Percentiles rank a stretch among this genome's conserved stretches.
Evolutionary conservation across 2,113 vertebrate genomes (phyloP).

Genomic region (Neolamprologus devosi): DNA sequence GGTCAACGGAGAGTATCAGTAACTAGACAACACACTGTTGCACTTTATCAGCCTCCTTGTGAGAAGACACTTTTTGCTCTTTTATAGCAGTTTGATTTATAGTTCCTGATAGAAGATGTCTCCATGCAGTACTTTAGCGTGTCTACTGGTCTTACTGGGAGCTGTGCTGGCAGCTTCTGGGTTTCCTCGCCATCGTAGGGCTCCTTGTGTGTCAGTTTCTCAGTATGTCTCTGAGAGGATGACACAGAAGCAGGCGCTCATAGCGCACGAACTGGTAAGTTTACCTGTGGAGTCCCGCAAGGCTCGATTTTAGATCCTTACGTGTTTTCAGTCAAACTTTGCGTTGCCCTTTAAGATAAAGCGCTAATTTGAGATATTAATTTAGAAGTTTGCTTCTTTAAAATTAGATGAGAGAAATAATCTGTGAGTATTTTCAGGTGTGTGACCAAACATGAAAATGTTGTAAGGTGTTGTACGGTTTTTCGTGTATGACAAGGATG

Average conservation of each 20-base stretch:
- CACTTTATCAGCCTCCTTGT: not conserved
- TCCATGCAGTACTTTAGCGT: not conserved
- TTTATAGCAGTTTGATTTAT: not conserved
- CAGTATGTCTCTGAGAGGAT: not conserved
- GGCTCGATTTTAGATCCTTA: not conserved
- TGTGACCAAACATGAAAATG: not conserved
- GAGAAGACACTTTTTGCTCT: not conserved
- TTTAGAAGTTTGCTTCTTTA: not conserved
- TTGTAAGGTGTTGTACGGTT: not conserved
- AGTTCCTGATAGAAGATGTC: not conserved
- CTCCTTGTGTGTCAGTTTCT: not conserved
- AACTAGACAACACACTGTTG: not conserved
- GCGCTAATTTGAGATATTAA: not conserved
- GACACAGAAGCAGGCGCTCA: fast-evolving
- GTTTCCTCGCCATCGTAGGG: not conserved
- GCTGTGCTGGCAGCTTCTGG: not conserved
- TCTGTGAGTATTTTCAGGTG: not conserved
- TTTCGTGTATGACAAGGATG: not conserved
- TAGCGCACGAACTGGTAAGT: conserved; percentile 36
- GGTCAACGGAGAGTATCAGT: conserved; percentile 35
- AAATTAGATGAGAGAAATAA: not conserved
- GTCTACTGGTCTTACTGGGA: conserved; percentile 37
- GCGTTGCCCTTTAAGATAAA: not conserved
- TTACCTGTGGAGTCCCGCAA: not conserved
- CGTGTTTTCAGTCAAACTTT: not conserved